Evolutionary conservation across 2,888 invertebrate genomes (phyloP), one percentile per base, ranked within the genome.

Genomic region (Drosophila diplacantha): DNA sequence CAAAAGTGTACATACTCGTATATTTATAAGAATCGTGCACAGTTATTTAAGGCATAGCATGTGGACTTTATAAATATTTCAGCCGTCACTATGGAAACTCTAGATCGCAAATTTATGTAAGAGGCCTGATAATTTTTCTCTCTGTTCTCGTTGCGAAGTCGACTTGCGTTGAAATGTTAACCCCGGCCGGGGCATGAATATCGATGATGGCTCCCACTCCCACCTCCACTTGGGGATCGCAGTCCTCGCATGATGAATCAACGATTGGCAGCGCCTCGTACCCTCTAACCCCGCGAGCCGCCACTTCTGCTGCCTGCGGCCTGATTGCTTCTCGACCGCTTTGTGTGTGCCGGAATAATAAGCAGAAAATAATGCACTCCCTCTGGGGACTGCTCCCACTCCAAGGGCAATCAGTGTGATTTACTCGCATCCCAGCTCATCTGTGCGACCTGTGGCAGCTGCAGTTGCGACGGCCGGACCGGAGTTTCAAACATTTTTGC

Each of bases 291-390:
- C 39, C 24, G 26, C 31, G 24, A 29, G 22, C 29, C 22, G 20
- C 29, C 20, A 1, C 3, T 14, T 8, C 14, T 6, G 20, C 35
- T 43, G 11, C 43, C 31, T 18, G 31, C 26, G 35, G 61, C 53
- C 31, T 62, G 61, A 66, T 70, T 62, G 54, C 50, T 47, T 51
- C 58, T 69, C 53, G 68, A 49, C 44, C 60, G 57, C 53, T 75
- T 64, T 71, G 51, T 63, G 56, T 52, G 49, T 58, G 57, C 50
- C 74, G 31, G 58, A 59, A 62, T 76, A 81, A 76, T 76, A 81
- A 76, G 73, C 71, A 73, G 83, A 71, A 76, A 82, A 79, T 82
- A 74, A 80, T 80, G 81, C 81, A 71, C 69, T 69, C 74, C 62
- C 64, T 56, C 44, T 56, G 72, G 58, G 35, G 57, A 59, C 58